Conservation (phyloP, 2,797 vertebrate genomes). For the Petrocephalus schoutedeni region DNA sequence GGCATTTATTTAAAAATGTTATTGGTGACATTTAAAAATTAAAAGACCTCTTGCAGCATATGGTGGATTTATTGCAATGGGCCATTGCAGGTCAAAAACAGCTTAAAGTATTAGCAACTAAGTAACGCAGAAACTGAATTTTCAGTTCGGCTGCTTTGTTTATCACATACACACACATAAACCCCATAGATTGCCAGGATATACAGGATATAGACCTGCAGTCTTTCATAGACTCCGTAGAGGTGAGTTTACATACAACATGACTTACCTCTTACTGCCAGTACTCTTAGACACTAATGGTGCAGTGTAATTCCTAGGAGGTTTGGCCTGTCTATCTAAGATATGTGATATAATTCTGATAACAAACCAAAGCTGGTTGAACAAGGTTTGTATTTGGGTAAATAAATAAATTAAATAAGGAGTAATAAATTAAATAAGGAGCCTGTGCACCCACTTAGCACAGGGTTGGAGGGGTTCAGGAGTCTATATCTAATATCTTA, state of each 20-base stretch:
- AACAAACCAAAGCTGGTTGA: background rate
- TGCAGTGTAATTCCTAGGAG: background rate
- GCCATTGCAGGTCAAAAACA: background rate
- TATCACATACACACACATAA: too few relatives aligned
- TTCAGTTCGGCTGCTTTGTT: background rate
- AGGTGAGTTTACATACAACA: background rate
- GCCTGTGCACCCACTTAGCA: background rate
- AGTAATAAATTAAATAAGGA: background rate
- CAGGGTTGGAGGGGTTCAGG: background rate
- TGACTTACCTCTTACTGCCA: background rate
- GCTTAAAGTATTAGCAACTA: background rate
- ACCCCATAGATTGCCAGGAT: background rate
- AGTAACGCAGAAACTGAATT: background rate
- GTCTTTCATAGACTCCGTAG: background rate
- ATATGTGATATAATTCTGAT: background rate
- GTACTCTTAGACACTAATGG: background rate
- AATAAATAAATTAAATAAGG: background rate
- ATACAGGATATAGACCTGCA: background rate
- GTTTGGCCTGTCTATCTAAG: background rate
- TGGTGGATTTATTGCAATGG: background rate
- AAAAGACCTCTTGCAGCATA: background rate
- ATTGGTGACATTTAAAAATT: constrained; percentile 5
- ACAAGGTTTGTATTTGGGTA: background rate
- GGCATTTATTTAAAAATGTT: background rate
- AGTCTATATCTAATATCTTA: background rate